These are phyloP conservation scores for Alosa sapidissima DNA, from an alignment of 2,797 vertebrate genomes.

Conservation along the genomic window DNA sequence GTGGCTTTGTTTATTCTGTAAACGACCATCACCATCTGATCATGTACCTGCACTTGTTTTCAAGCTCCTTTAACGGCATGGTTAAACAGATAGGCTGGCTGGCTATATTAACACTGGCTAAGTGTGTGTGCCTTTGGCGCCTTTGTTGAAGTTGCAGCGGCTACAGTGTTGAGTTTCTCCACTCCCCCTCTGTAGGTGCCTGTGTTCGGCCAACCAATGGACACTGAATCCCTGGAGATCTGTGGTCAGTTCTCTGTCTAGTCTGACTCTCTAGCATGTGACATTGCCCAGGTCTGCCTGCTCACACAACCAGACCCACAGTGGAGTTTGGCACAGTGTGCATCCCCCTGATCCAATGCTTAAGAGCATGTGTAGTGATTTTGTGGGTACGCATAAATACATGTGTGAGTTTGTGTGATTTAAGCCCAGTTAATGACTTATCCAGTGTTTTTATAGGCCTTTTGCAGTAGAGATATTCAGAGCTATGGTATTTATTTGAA, in stretches of 20 bases:
- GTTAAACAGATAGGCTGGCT: neutral
- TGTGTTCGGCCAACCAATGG: constrained; percentile 57
- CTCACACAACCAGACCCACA: neutral
- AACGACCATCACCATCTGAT: neutral
- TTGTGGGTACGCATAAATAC: neutral
- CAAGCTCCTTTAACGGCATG: neutral
- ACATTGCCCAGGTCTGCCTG: neutral
- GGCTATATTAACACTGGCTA: neutral
- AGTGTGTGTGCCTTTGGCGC: neutral
- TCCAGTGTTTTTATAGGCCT: neutral
- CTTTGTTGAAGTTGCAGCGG: neutral
- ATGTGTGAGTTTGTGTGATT: neutral
- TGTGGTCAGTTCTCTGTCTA: constrained; percentile 58
- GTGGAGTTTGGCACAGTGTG: neutral
- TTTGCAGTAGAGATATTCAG: neutral
- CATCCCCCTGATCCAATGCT: neutral
- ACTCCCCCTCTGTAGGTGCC: constrained; percentile 53
- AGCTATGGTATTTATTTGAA: neutral
- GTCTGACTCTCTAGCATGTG: constrained; percentile 11
- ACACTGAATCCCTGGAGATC: constrained; percentile 58
- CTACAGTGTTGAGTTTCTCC: constrained; percentile 40
- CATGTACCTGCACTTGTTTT: neutral
- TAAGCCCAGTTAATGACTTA: neutral
- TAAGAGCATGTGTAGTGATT: neutral
- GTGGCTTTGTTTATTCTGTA: neutral